Evolutionary conservation across 2,888 invertebrate species (phyloP), one percentile per base, ranked within the genome.

Genomic region (Girardia tigrina): DNA sequence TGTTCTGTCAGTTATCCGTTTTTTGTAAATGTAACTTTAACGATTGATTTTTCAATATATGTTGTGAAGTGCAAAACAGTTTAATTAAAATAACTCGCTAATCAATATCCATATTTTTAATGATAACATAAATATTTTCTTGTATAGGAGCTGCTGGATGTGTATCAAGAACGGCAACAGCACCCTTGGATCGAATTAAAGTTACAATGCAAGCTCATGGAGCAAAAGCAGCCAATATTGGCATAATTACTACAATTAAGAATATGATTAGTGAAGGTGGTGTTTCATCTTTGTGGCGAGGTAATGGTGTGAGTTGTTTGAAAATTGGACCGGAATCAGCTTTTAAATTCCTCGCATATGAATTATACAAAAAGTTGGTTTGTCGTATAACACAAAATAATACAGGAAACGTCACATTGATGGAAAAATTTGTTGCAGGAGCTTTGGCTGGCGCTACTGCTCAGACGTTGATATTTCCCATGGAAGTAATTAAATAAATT

Each of bases 251-350:
- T 29, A 82, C 93, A 83, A 88, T 94, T 81, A 87, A 87, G 79
- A 89, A 89, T 82, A 91, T 98, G 91, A 85, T 95, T 29, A 88
- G 88, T 77, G 98, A 98, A 84, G 98, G 98, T 78, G 98, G 98
- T 8, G 82, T 90, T 0, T 84, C 86, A 76, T 92, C 94, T 75
- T 86, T 98, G 81, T 98, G 98, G 98, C 88, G 97, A 79, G 98
- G 98, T 26, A 98, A 98, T 84, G 94, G 94, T 77, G 92, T 97
- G 80, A 98, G 97, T 84, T 93, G 97, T 75, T 87, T 98, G 79
- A 98, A 99, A 87, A 98, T 98, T 80, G 98, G 94, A 0, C 98
- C 98, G 0, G 98, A 98, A 85, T 90, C 94, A 0, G 98, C 97
- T 0, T 86, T 98, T n/a, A 98, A 98, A 85, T 98, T 98, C 84